phyloP scores from a whole-genome alignment of 2,113 vertebrate species.

The Oncorhynchus gorbuscha region DNA sequence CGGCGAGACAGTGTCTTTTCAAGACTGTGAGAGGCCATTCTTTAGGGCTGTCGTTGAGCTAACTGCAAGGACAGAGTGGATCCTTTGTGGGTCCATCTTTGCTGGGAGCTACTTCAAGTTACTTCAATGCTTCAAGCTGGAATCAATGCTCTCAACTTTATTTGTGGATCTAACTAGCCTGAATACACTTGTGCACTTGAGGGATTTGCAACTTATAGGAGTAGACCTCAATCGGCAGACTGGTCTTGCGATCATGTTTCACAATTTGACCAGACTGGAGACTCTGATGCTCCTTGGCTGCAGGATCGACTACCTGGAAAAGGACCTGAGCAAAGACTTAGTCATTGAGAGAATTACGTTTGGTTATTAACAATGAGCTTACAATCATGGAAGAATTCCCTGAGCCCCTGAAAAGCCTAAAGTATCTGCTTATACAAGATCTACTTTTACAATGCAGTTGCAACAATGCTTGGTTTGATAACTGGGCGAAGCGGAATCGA shows the following conservation, averaged over 20 bases:
- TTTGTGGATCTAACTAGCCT: constrained; percentile 17
- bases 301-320: constrained; percentile 9
- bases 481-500: constrained; percentile 15
- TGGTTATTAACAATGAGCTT: not conserved
- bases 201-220: constrained; percentile 6
- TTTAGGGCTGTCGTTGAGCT: constrained; percentile 17
- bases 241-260: too few relatives aligned
- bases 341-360: constrained; percentile 5
- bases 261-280: constrained; percentile 20
- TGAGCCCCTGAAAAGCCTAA: constrained; percentile 17
- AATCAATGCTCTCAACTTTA: not conserved
- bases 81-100: constrained; percentile 13
- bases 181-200: constrained; percentile 17
- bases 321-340: constrained; percentile 19
- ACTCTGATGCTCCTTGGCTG: not conserved
- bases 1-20: constrained; percentile 19
- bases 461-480: constrained; percentile 21
- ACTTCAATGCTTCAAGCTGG: not conserved
- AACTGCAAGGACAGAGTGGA: constrained; percentile 2
- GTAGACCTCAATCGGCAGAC: constrained; percentile 25
- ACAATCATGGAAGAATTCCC: constrained; percentile 16
- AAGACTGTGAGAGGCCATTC: constrained; percentile 18
- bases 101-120: constrained; percentile 3
- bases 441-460: constrained; percentile 18
- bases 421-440: not conserved